Conservation (phyloP, 2,888 invertebrate species). For the Archaeoteleia sp. region DNA sequence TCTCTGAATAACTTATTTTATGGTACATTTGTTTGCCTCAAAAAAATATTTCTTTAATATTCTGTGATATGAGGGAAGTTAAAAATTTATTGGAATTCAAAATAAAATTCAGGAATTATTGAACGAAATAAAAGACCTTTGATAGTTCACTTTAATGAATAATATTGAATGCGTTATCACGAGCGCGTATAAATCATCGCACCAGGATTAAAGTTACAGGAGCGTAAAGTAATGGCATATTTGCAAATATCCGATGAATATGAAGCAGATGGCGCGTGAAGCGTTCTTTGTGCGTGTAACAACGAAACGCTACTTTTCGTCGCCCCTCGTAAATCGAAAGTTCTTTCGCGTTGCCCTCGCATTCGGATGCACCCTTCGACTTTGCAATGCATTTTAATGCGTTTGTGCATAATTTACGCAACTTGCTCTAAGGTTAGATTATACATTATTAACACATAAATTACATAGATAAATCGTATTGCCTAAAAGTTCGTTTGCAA, state of each 20-base stretch:
- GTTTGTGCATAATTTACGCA: slow-evolving; percentile 49
- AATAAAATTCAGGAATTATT: too few relatives aligned
- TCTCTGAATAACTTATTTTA: too few relatives aligned
- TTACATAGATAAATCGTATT: too few relatives aligned
- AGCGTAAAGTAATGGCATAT: slow-evolving; percentile 32
- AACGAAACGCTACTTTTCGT: slow-evolving; percentile 16
- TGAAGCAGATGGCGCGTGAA: slow-evolving; percentile 54
- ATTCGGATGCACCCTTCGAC: slow-evolving; percentile 22
- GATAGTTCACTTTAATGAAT: slow-evolving; percentile 12
- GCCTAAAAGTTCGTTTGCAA: too few relatives aligned
- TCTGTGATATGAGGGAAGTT: too few relatives aligned
- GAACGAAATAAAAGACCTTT: too few relatives aligned
- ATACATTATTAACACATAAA: too few relatives aligned
- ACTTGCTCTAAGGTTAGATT: slow-evolving; percentile 21
- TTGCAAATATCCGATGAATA: slow-evolving; percentile 39
- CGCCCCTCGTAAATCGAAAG: slow-evolving; percentile 30
- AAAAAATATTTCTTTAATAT: too few relatives aligned
- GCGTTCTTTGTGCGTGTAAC: slow-evolving; percentile 34
- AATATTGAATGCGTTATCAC: slow-evolving; percentile 22
- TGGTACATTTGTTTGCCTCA: too few relatives aligned
- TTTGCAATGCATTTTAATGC: slow-evolving; percentile 60
- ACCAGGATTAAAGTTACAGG: slow-evolving; percentile 18
- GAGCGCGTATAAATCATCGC: slow-evolving; percentile 19
- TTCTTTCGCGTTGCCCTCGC: slow-evolving; percentile 17
- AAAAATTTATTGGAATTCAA: too few relatives aligned